Conservation (phyloP, 1,140 invertebrate species). For the Meloidogyne hapla region DNA sequence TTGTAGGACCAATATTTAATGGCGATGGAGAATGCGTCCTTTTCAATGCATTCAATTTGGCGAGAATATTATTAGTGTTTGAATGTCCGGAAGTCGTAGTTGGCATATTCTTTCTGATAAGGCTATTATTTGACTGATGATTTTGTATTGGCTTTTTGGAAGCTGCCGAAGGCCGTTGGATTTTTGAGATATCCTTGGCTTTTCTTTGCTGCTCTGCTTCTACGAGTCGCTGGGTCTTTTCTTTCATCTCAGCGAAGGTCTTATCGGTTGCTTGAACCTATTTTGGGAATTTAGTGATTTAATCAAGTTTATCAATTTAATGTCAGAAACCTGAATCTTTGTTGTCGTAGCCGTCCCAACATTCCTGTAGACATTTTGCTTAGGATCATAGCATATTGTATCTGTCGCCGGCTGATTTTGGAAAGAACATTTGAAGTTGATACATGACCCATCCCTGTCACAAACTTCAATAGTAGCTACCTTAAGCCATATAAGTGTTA, state of each 20-base stretch:
- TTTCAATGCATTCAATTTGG: conserved; percentile 19
- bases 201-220: conserved; percentile 42
- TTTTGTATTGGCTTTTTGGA: background rate
- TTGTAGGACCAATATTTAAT: background rate
- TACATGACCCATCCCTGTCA: background rate
- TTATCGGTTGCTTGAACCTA: conserved; percentile 48
- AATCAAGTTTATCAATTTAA: background rate
- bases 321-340: conserved; percentile 15
- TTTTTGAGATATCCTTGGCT: conserved; percentile 39
- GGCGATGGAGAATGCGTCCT: conserved; percentile 15
- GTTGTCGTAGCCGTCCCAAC: conserved; percentile 22
- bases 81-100: background rate
- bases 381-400: conserved; percentile 26
- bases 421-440: conserved; percentile 23
- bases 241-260: conserved; percentile 43
- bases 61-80: conserved; percentile 2
- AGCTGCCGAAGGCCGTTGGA: background rate
- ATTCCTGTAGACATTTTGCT: conserved; percentile 27
- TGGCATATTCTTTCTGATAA: background rate
- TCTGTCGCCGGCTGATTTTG: conserved; percentile 30
- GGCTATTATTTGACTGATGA: background rate
- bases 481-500: background rate
- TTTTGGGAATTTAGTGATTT: background rate
- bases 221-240: conserved; percentile 41
- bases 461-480: conserved; percentile 16